phyloP scores from a whole-genome alignment of 2,797 vertebrate species.

The Chromis chromis region DNA sequence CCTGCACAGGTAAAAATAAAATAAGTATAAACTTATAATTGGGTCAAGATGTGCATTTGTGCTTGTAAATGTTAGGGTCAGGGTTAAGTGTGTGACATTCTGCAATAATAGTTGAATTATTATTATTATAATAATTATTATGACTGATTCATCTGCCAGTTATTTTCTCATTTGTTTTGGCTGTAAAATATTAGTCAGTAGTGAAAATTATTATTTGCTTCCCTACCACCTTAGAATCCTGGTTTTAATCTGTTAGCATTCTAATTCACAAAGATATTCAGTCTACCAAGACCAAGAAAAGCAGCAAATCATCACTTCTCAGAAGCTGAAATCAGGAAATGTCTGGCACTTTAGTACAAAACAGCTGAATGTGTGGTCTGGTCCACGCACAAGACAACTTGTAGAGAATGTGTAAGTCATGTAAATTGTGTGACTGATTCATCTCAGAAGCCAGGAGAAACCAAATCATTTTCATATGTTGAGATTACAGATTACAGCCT shows the following conservation, averaged over 20 bases:
- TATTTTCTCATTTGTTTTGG: neutral
- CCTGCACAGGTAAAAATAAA: constrained; percentile 91
- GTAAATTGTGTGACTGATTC: neutral
- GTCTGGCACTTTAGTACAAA: no score
- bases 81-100: no score
- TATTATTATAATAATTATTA: no score
- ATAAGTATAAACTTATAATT: neutral
- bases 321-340: neutral
- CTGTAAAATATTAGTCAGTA: neutral
- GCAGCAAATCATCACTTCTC: neutral
- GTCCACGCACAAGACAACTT: neutral
- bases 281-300: neutral
- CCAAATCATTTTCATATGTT: no score
- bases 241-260: neutral
- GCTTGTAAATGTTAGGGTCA: neutral
- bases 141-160: neutral
- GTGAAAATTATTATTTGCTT: neutral
- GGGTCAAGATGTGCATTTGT: neutral
- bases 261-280: neutral
- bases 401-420: neutral
- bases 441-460: neutral
- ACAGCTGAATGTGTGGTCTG: neutral
- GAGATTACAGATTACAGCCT: neutral
- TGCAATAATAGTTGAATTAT: no score
- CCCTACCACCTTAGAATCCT: neutral